Evolutionary conservation across 2,113 vertebrate species (phyloP).

Genomic region (Noturus placidus): DNA sequence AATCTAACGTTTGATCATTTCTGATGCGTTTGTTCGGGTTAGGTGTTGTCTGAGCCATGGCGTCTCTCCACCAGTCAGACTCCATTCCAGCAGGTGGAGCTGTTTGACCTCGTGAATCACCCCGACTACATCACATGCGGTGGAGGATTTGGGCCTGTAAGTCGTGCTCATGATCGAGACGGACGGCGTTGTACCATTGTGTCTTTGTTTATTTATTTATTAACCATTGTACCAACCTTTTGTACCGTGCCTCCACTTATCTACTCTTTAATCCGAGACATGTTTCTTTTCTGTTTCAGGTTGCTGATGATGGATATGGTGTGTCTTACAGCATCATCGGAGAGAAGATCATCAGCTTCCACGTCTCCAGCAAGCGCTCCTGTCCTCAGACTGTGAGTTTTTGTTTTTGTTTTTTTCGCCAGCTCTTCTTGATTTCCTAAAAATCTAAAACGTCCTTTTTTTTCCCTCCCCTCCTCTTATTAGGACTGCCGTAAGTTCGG

Average conservation of each 20-base stretch:
- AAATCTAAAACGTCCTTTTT: neutral
- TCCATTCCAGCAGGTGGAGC: conserved; percentile 79
- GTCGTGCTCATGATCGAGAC: conserved; percentile 49
- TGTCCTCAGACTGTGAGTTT: conserved; percentile 80
- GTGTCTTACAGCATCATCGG: conserved; percentile 83
- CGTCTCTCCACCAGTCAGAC: conserved; percentile 86
- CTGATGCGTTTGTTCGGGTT: neutral
- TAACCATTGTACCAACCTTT: too few species aligned
- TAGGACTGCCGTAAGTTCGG: conserved; percentile 82
- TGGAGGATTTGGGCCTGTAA: conserved; percentile 91
- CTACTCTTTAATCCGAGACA: neutral
- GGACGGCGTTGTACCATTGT: too few species aligned
- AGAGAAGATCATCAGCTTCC: conserved; percentile 81
- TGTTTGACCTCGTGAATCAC: conserved; percentile 82
- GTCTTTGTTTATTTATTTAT: too few species aligned
- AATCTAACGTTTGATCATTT: neutral
- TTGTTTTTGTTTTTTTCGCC: neutral
- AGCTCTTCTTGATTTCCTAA: too few species aligned
- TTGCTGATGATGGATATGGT: conserved; percentile 85
- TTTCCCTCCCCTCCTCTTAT: neutral
- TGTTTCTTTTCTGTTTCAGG: conserved; percentile 62
- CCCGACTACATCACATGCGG: conserved; percentile 84
- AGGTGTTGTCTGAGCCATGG: conserved; percentile 87
- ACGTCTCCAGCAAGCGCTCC: conserved; percentile 86
- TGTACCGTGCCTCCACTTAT: too few species aligned